phyloP scores from a whole-genome alignment of 2,113 vertebrate genomes.

The Thinocorus orbignyianus region DNA sequence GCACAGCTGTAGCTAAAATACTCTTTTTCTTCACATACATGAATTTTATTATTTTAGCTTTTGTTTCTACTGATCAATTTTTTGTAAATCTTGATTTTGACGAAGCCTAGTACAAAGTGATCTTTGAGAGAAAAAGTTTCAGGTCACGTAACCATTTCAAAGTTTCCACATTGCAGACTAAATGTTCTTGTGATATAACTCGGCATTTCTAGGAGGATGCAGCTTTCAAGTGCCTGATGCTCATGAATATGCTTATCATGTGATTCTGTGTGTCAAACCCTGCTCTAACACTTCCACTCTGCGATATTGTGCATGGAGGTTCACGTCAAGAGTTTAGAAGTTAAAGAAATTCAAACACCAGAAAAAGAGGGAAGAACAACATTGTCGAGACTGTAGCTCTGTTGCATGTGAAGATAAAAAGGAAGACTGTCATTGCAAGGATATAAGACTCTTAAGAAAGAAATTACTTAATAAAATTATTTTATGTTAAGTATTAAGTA shows the following conservation, averaged over 20 bases:
- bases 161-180: not conserved
- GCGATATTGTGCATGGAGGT: not conserved
- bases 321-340: not conserved
- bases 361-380: not conserved
- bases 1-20: not conserved
- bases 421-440: not conserved
- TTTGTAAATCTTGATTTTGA: not conserved
- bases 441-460: not conserved
- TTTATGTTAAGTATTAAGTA: not conserved
- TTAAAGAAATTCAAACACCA: not conserved
- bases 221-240: not conserved
- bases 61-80: not conserved
- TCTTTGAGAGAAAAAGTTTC: not conserved
- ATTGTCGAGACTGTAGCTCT: not conserved
- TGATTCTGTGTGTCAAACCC: not conserved
- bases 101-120: not conserved
- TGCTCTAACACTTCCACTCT: not conserved
- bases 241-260: not conserved
- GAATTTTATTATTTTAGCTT: not conserved
- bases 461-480: not conserved
- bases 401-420: not conserved
- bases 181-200: not conserved
- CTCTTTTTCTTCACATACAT: not conserved
- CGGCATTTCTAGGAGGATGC: not conserved
- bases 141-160: not conserved